Percentiles rank a stretch among this genome's conserved stretches.
These are phyloP conservation scores for Philotrypesis tridentata DNA, from an alignment of 1,140 invertebrate species.

Conservation along the genomic window DNA sequence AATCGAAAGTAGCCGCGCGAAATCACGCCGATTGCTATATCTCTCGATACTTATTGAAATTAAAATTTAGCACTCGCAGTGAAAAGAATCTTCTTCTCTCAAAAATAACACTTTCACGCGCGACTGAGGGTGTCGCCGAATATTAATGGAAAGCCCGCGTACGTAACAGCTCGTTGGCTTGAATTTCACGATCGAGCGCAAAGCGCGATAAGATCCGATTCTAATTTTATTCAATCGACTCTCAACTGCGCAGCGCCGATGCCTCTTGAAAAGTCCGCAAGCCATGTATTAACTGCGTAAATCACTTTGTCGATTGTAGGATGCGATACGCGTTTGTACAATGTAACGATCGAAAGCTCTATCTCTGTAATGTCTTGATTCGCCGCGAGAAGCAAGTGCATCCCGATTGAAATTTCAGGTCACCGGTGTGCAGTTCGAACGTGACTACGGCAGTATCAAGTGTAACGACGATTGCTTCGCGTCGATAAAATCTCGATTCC, in stretches of 20 bases:
- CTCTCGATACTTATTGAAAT: neutral
- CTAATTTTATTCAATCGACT: neutral
- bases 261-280: neutral
- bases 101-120: neutral
- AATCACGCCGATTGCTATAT: neutral
- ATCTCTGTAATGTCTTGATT: neutral
- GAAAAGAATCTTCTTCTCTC: neutral
- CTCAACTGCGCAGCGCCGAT: neutral
- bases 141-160: neutral
- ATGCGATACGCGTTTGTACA: neutral
- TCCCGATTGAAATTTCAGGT: neutral
- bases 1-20: constrained; percentile 14
- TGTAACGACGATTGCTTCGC: too few relatives aligned
- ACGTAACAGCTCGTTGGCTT: neutral
- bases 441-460: too few relatives aligned
- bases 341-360: neutral
- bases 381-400: neutral
- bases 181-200: neutral
- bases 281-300: neutral
- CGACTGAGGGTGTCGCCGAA: neutral
- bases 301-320: neutral
- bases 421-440: too few relatives aligned
- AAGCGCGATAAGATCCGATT: neutral
- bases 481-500: too few relatives aligned
- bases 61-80: neutral